Evolutionary conservation across 2,113 vertebrate genomes (phyloP), one percentile per base, ranked within the genome.

Genomic region (Prinia subflava): DNA sequence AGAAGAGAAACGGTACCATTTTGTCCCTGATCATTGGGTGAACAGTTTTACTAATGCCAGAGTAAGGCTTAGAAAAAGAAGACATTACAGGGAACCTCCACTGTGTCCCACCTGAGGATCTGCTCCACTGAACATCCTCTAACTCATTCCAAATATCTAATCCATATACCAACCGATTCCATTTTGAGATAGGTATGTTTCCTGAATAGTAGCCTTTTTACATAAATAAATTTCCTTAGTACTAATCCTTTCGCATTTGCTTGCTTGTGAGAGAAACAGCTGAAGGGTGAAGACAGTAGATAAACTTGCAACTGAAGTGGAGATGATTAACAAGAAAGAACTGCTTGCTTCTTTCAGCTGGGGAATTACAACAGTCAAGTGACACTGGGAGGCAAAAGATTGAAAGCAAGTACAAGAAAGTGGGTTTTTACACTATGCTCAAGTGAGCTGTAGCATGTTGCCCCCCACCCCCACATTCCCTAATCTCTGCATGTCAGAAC

Each of bases 1-100:
- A 2, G 4, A 35, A 44, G 35, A 41, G 13, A 60, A 21, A 9
- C 0, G 0, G 9, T 25, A 56, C 7, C 31, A 47, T 17, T 8
- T 92, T 83, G 16, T 55, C 4, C 19, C 3, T 75, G 13, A 11
- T 47, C 47, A 10, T 6, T 12, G 16, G 19, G 14, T 19, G 18
- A 56, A 16, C 11, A 46, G 42, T 25, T 30, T 70, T 57, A 24
- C 9, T 78, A 15, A 5, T 23, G 13, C 16, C 21, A 37, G 37
- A 64, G 7, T 15, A 52, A 63, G 22, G 8, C 13, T 77, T 28
- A 42, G 28, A 33, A n/a, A 74, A 59, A 62, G 13, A 47, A 33
- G 27, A 47, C 3, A 2, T n/a, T 21, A 19, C 1, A 2, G n/a
- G 15, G 9, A 81, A 8, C 9, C 25, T 71, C 12, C 15, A 1